phyloP scores from a whole-genome alignment of 2,888 invertebrate species.

The Hydrotaea cyrtoneurina region DNA sequence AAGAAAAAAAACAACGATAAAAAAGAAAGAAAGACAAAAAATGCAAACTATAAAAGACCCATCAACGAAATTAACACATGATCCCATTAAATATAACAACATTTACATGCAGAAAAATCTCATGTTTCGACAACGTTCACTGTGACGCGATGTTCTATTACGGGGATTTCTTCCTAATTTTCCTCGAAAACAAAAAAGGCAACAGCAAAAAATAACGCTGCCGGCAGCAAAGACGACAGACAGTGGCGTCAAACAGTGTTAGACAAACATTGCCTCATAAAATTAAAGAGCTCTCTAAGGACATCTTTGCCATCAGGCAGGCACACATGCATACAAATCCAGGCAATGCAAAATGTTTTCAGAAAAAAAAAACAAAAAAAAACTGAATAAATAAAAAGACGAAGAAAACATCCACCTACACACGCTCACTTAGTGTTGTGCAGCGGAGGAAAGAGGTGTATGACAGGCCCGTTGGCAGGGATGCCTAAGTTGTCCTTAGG shows the following conservation, averaged over 20 bases:
- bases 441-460: too few species aligned
- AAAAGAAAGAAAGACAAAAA: neutral
- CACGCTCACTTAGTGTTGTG: neutral
- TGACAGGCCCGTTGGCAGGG: too few species aligned
- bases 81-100: conserved; percentile 41
- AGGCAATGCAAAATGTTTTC: neutral
- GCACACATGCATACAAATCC: neutral
- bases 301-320: conserved; percentile 11
- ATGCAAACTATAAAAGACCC: conserved; percentile 38
- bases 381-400: too few species aligned
- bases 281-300: conserved; percentile 51
- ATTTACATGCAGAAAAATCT: conserved; percentile 29
- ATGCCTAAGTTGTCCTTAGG: too few species aligned
- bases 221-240: neutral
- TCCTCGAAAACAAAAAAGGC: too few species aligned
- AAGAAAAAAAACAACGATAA: neutral
- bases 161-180: conserved; percentile 1
- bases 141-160: neutral
- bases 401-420: neutral
- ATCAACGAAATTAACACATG: conserved; percentile 51
- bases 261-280: conserved; percentile 49
- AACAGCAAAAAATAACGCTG: too few species aligned
- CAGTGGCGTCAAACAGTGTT: neutral
- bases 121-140: conserved; percentile 14
- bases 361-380: neutral